Percentiles rank a stretch among this genome's conserved stretches.
phyloP scores from a whole-genome alignment of 1,140 invertebrate genomes.

The Cyclina sinensis region DNA sequence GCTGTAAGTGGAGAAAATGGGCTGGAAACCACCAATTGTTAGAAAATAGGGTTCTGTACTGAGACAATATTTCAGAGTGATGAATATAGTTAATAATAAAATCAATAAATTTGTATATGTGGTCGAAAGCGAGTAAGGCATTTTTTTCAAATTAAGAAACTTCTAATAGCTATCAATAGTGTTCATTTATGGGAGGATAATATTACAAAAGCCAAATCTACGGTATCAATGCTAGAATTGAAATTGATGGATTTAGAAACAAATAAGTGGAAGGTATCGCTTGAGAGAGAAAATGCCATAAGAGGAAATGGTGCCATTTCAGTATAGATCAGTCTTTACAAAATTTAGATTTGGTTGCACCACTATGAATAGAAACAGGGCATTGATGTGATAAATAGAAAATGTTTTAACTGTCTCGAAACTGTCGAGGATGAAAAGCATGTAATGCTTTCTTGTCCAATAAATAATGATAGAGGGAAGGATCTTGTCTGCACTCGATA shows the following conservation, averaged over 20 bases:
- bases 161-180: no score
- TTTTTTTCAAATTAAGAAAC: no score
- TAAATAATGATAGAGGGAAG: conserved; percentile 6
- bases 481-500: not conserved
- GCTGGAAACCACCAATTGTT: conserved; percentile 17
- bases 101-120: not conserved
- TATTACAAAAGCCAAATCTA: not conserved
- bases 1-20: conserved; percentile 25
- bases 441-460: not conserved
- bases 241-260: not conserved
- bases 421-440: not conserved
- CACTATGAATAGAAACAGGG: not conserved
- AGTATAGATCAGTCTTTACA: not conserved
- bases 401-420: not conserved
- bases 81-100: not conserved
- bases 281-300: no score
- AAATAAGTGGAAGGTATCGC: no score
- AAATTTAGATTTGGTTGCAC: not conserved
- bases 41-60: not conserved
- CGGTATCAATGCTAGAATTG: no score
- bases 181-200: no score
- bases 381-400: not conserved
- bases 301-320: no score
- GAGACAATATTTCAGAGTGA: not conserved
- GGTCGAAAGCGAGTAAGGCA: no score